Evolutionary conservation across 2,113 vertebrate species (phyloP).

Genomic region (Hippocampus zosterae): DNA sequence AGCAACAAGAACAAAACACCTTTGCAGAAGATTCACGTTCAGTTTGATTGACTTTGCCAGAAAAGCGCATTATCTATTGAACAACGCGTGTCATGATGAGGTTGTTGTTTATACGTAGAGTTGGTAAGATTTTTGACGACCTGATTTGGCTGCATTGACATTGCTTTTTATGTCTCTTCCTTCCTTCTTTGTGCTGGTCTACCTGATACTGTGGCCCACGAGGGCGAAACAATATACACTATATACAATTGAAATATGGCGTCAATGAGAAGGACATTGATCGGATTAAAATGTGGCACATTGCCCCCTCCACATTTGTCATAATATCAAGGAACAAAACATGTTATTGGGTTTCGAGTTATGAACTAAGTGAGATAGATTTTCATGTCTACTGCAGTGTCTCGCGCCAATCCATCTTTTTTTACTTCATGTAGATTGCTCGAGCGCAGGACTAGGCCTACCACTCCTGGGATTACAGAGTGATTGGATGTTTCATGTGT

Average conservation of each 20-base stretch:
- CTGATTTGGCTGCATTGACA: neutral
- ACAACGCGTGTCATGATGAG: neutral
- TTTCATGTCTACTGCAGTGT: constrained; percentile 47
- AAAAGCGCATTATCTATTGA: no score
- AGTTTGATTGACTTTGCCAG: no score
- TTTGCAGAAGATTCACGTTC: no score
- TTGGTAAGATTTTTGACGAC: neutral
- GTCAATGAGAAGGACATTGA: constrained; percentile 37
- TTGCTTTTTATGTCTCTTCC: neutral
- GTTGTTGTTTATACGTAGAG: neutral
- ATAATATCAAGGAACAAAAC: constrained; percentile 58
- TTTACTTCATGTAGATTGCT: constrained; percentile 48
- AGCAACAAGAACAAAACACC: no score
- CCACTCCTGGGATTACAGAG: constrained; percentile 47
- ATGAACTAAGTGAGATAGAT: constrained; percentile 63
- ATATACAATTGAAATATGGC: neutral
- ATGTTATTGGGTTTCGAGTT: constrained; percentile 67
- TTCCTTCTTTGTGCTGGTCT: neutral
- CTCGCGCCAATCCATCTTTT: constrained; percentile 55
- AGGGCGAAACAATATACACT: neutral
- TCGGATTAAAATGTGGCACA: constrained; percentile 49
- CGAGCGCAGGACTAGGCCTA: constrained; percentile 20
- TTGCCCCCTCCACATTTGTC: constrained; percentile 59
- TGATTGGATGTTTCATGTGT: constrained; percentile 62
- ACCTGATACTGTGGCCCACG: neutral